Evolutionary conservation across 1,140 invertebrate genomes (phyloP).

Genomic region (Drosophila jambulina): DNA sequence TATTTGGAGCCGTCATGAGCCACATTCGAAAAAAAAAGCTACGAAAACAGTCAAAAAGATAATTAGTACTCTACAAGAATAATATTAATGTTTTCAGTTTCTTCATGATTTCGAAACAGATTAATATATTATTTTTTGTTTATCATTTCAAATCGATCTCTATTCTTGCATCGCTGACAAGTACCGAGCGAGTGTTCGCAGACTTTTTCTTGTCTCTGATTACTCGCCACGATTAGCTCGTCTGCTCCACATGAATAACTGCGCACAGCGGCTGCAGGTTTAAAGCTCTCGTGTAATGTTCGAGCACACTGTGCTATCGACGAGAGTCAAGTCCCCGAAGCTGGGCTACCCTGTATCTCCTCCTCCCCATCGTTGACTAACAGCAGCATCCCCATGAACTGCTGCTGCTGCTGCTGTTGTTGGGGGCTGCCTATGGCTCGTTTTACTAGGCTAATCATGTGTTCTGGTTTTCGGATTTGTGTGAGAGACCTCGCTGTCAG

Average conservation of each 20-base stretch:
- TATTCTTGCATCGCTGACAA: background rate
- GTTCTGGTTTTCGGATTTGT: constrained; percentile 84
- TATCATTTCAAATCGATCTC: background rate
- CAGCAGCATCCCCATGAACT: constrained; percentile 22
- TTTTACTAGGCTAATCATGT: constrained; percentile 85
- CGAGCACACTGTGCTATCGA: constrained; percentile 45
- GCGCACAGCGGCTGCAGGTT: background rate
- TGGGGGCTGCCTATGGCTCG: constrained; percentile 60
- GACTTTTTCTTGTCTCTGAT: background rate
- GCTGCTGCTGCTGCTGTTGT: constrained; percentile 43
- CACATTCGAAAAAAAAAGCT: too few species aligned
- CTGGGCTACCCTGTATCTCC: constrained; percentile 17
- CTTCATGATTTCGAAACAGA: too few species aligned
- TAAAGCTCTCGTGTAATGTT: background rate
- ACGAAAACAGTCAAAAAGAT: too few species aligned
- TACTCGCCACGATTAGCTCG: constrained; percentile 1
- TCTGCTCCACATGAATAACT: constrained; percentile 1
- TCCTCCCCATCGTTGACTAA: constrained; percentile 11
- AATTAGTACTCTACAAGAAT: background rate
- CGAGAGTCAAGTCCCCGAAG: constrained; percentile 53
- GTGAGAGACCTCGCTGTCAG: constrained; percentile 46
- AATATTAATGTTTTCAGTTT: background rate
- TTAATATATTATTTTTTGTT: background rate
- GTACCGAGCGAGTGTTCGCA: background rate
- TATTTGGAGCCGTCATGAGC: too few species aligned